phyloP scores from a whole-genome alignment of 2,797 vertebrate genomes.

The Ctenochaetus hawaiiensis region DNA sequence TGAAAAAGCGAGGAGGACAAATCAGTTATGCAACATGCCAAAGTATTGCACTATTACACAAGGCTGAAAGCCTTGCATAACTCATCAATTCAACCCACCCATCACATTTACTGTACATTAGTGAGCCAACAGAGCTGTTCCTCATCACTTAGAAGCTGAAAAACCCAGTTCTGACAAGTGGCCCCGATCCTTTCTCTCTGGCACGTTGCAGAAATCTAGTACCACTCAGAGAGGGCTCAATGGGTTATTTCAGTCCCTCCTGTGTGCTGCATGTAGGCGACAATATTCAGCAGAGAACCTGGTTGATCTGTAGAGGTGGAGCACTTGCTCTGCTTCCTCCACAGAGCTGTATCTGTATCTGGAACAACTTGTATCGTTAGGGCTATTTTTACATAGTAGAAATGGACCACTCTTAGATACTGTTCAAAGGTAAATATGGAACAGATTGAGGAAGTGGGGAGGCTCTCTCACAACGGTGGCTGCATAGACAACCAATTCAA shows the following conservation, averaged over 20 bases:
- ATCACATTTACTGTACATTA: constrained; percentile 81
- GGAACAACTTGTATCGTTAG: constrained; percentile 45
- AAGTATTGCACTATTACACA: constrained; percentile 70
- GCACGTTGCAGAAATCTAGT: constrained; percentile 75
- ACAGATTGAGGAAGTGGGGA: constrained; percentile 2
- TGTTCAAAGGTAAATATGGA: constrained; percentile 33
- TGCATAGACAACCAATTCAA: too few relatives aligned
- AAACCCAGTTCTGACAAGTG: constrained; percentile 80
- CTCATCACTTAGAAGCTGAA: constrained; percentile 80
- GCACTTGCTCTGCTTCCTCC: constrained; percentile 70
- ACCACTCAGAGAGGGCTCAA: constrained; percentile 73
- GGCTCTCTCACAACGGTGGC: neutral
- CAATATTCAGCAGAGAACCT: constrained; percentile 67
- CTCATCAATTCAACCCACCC: constrained; percentile 80
- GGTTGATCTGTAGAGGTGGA: constrained; percentile 72
- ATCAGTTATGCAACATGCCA: constrained; percentile 74
- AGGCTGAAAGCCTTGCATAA: constrained; percentile 82
- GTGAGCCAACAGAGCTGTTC: constrained; percentile 71
- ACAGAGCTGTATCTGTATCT: constrained; percentile 56
- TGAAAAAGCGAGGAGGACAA: constrained; percentile 61
- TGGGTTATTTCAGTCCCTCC: constrained; percentile 76
- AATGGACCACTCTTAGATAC: constrained; percentile 42
- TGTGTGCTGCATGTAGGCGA: constrained; percentile 76
- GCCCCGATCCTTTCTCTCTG: constrained; percentile 70
- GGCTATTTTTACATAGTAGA: constrained; percentile 65